Base-by-base conservation (phyloP, 2,888 invertebrate species). In the Octodonta nipae region DNA sequence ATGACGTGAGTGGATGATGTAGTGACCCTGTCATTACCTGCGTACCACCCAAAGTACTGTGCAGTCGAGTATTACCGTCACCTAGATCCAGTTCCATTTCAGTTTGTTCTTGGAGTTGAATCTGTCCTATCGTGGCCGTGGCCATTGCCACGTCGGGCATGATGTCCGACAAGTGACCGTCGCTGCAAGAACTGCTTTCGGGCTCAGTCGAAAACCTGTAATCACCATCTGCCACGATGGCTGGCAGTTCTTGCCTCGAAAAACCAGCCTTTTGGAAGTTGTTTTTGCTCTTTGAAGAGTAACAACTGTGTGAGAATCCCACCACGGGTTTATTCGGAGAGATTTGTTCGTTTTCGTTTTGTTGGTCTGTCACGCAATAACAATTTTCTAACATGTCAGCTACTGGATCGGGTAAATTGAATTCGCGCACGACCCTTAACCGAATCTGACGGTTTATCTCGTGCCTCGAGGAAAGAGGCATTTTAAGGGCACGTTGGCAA, bases 91-190 rank as follows among this genome's bases (percentile, higher is more conserved):
- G 63, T 57, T 86, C 85, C 54, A 87, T 65, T 47, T 75, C 74
- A 46, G 66, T 68, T 41, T 64, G 65, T 45, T 68, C 68, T 38
- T 66, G 65, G 42, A 76, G 63, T 60, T 77, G 78, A 53, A 78
- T 69, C 58, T 70, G 82, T 4, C 67, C 78, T 53, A 70, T 70
- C 41, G 72, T 81, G 42, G 75, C 79, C 34, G 78, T 87, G 50
- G 88, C 88, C 86, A 88, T 87, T 10, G 88, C 88, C 48, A 89
- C 87, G 63, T 91, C 89, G 0, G 89, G 89, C 76, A 89, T 87
- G 50, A 81, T 78, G 40, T 85, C 85, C 13, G 81, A 75, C 39
- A 82, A 63, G 49, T 78, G 78, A 49, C 84, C 75, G 55, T 78
- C 68, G 61, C 71, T 72, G 48, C 73, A 72, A 22, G 71, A 70